Conservation (phyloP, 2,797 vertebrate species). For the Protonibea diacanthus region DNA sequence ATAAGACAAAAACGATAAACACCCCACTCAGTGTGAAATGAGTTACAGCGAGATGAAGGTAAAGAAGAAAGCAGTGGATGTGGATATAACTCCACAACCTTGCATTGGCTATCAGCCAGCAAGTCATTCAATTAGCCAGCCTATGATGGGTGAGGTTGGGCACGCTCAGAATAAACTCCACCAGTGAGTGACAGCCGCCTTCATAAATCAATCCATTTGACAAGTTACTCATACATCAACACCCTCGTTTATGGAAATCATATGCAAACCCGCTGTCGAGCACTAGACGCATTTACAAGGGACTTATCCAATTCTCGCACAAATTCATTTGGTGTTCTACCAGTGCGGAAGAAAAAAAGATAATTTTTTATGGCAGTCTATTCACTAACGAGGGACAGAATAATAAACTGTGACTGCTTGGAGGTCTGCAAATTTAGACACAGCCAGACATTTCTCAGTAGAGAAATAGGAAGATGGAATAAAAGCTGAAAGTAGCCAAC, state of each 20-base stretch:
- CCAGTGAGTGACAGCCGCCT: constrained; percentile 66
- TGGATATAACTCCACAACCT: constrained; percentile 33
- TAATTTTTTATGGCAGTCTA: constrained; percentile 30
- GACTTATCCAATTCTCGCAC: constrained; percentile 32
- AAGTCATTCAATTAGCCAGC: constrained; percentile 22
- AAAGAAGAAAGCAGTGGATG: not conserved
- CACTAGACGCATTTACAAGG: constrained; percentile 39
- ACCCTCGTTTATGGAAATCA: constrained; percentile 71
- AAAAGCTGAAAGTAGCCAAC: constrained; percentile 1
- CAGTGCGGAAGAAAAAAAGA: not conserved
- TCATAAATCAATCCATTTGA: constrained; percentile 71
- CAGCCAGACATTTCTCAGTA: not conserved
- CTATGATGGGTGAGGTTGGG: constrained; percentile 48
- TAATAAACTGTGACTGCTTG: constrained; percentile 6
- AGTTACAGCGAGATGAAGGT: not conserved
- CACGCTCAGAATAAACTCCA: constrained; percentile 54
- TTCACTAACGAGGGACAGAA: constrained; percentile 14
- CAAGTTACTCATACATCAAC: constrained; percentile 75
- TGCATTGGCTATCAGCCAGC: constrained; percentile 41
- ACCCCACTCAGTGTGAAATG: not conserved
- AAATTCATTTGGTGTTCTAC: constrained; percentile 37
- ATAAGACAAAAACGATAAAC: constrained; percentile 12
- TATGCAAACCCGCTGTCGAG: constrained; percentile 65
- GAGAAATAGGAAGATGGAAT: not conserved
- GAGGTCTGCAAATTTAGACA: constrained; percentile 5